Conservation (phyloP, 2,888 invertebrate genomes). For the Mystacides longicornis region DNA sequence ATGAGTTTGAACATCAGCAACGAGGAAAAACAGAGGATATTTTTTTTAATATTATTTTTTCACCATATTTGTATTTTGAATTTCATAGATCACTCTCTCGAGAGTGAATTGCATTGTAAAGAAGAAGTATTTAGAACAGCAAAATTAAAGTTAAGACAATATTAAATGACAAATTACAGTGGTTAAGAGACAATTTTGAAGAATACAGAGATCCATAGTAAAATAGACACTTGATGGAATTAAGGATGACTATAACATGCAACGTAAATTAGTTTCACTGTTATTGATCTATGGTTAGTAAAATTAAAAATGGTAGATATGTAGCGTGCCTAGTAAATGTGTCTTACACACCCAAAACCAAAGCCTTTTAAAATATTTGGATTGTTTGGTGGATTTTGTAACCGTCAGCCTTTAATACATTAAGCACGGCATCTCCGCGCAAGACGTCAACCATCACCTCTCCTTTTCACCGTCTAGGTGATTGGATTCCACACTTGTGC, state of each 20-base stretch:
- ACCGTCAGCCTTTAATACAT: slow-evolving; percentile 11
- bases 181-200: no score
- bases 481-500: slow-evolving; percentile 25
- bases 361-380: slow-evolving; percentile 7
- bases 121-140: no score
- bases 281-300: background rate
- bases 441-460: slow-evolving; percentile 28
- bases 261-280: background rate
- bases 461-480: slow-evolving; percentile 24
- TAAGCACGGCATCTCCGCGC: slow-evolving; percentile 34
- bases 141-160: no score
- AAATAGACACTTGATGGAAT: no score
- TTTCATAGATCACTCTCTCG: no score
- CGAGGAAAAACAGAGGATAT: no score
- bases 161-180: no score
- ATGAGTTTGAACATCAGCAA: no score
- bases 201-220: no score
- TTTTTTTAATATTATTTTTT: no score
- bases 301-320: background rate
- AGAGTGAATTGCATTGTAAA: no score
- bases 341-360: slow-evolving; percentile 22
- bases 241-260: background rate
- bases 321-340: slow-evolving; percentile 22
- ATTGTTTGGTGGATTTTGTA: background rate
- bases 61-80: no score